Evolutionary conservation across 2,113 vertebrate genomes (phyloP).

Genomic region (Oryzias celebensis): DNA sequence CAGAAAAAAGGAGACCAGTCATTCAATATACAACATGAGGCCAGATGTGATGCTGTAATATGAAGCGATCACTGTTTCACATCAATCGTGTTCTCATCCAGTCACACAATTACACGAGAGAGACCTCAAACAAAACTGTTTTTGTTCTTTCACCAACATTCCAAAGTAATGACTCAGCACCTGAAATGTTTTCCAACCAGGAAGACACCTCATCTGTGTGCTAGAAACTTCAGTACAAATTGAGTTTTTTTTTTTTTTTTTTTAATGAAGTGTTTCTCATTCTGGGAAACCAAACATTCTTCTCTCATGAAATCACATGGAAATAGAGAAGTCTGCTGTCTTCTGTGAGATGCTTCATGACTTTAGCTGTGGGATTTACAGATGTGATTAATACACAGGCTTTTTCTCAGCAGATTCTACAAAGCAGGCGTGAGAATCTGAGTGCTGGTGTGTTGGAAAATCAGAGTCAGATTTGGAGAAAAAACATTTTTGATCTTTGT

Average conservation of each 20-base stretch:
- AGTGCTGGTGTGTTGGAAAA: constrained; percentile 30
- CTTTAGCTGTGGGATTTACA: not conserved
- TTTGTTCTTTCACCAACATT: constrained; percentile 51
- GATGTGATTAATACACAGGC: constrained; percentile 7
- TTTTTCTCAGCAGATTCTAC: constrained; percentile 13
- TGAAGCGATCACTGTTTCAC: constrained; percentile 20
- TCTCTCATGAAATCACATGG: not conserved
- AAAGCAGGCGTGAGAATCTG: constrained; percentile 43
- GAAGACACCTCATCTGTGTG: not conserved
- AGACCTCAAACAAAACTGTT: constrained; percentile 31
- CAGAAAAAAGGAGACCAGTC: not conserved
- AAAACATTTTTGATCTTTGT: not conserved
- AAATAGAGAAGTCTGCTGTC: not conserved
- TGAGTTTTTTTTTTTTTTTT: too few relatives aligned
- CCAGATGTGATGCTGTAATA: constrained; percentile 42
- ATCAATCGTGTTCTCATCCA: constrained; percentile 35
- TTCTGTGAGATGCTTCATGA: not conserved
- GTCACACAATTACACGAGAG: constrained; percentile 22
- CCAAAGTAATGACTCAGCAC: constrained; percentile 57
- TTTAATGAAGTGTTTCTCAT: not conserved
- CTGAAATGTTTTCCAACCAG: constrained; percentile 8
- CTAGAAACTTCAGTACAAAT: not conserved
- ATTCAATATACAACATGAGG: constrained; percentile 12
- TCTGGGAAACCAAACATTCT: constrained; percentile 9
- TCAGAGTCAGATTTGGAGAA: constrained; percentile 17